Conservation (phyloP, 2,888 invertebrate genomes). For the Hypolimnas misippus region DNA sequence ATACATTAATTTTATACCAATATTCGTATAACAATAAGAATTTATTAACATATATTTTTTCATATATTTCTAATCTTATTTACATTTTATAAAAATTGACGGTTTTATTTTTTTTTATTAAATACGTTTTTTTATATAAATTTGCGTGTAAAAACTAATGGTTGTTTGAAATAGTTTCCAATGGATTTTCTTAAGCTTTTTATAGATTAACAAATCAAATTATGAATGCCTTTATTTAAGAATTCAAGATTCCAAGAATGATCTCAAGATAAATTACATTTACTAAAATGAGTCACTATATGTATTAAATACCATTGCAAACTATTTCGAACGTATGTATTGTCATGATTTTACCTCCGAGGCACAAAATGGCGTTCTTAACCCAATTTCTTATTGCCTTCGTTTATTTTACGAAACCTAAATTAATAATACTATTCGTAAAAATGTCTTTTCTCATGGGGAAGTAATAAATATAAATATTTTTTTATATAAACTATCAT, state of each 20-base stretch:
- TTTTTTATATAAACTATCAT: conserved; percentile 70
- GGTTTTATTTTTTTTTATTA: conserved; percentile 58
- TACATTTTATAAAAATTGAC: conserved; percentile 81
- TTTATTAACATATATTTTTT: conserved; percentile 70
- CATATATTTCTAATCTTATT: conserved; percentile 74
- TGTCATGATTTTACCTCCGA: conserved; percentile 68
- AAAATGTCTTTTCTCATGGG: conserved; percentile 81
- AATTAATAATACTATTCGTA: conserved; percentile 84
- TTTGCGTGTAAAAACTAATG: conserved; percentile 50
- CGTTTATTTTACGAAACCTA: conserved; percentile 74
- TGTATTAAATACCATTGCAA: conserved; percentile 26
- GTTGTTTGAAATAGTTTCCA: conserved; percentile 60
- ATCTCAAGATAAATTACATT: conserved; percentile 17
- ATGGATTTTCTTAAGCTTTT: conserved; percentile 35
- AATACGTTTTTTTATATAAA: conserved; percentile 62
- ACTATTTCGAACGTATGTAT: conserved; percentile 56
- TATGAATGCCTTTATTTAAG: neutral
- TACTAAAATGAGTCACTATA: conserved; percentile 21
- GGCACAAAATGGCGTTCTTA: conserved; percentile 81
- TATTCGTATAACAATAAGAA: conserved; percentile 71
- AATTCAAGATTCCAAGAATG: conserved; percentile 10
- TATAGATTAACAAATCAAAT: neutral
- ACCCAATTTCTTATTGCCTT: conserved; percentile 78
- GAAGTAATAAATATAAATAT: conserved; percentile 80
- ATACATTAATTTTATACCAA: conserved; percentile 67